These are phyloP conservation scores for Verasper variegatus DNA, from an alignment of 2,113 vertebrate genomes.

Conservation along the genomic window DNA sequence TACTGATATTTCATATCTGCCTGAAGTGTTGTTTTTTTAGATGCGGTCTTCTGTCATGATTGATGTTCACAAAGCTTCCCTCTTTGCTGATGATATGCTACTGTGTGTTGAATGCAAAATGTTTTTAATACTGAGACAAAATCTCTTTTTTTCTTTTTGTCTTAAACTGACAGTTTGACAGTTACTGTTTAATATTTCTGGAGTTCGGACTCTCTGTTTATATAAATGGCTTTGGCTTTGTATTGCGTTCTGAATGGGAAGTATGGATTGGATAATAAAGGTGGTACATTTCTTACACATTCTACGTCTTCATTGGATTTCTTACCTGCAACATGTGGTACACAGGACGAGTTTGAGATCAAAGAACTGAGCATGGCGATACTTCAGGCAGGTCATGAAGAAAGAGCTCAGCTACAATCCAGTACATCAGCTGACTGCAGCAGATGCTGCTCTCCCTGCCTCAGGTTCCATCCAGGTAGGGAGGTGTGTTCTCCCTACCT, in stretches of 20 bases:
- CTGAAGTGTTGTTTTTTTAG: constrained; percentile 33
- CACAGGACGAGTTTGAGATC: too few species aligned
- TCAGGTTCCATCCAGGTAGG: too few species aligned
- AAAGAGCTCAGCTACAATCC: too few species aligned
- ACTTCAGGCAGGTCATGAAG: too few species aligned
- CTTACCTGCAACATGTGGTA: not conserved
- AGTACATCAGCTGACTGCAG: too few species aligned
- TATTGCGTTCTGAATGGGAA: constrained; percentile 66
- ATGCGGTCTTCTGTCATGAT: constrained; percentile 31
- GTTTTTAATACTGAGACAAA: constrained; percentile 51
- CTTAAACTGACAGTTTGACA: constrained; percentile 67
- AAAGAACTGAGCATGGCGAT: too few species aligned
- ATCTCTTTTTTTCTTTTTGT: constrained; percentile 32
- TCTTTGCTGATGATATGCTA: constrained; percentile 50
- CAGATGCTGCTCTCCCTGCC: too few species aligned
- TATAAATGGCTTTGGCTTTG: constrained; percentile 64
- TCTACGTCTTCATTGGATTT: not conserved
- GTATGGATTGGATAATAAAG: constrained; percentile 80
- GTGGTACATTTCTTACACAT: constrained; percentile 77
- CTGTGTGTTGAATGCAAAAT: constrained; percentile 50
- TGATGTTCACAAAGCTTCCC: constrained; percentile 33
- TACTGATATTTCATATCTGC: constrained; percentile 39
- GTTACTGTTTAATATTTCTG: constrained; percentile 55
- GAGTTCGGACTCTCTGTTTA: constrained; percentile 58
- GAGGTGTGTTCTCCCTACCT: too few species aligned